A percentile compares a stretch with the other conserved stretches of the same genome.
Evolutionary conservation across 2,888 invertebrate species (phyloP).

Genomic region (Sphaerophoria rueppellii): DNA sequence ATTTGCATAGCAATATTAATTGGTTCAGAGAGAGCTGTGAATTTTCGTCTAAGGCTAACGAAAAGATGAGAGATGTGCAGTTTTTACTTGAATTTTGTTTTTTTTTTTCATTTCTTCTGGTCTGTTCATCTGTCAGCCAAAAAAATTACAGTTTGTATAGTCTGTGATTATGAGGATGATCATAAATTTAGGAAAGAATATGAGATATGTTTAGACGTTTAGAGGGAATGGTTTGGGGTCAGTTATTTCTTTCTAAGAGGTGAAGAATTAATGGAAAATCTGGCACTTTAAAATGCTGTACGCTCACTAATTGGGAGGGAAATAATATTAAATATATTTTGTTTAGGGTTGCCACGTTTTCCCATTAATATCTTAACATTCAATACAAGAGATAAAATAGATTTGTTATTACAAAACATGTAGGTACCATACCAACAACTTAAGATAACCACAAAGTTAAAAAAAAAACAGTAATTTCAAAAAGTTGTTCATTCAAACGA

Average conservation of each 20-base stretch:
- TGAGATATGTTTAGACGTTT: background rate
- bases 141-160: background rate
- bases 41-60: conserved; percentile 11
- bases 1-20: conserved; percentile 39
- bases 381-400: background rate
- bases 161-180: background rate
- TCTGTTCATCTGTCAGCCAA: background rate
- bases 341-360: conserved; percentile 75
- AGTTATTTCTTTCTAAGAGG: background rate
- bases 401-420: background rate
- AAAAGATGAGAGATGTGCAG: conserved; percentile 7
- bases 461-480: background rate
- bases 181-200: background rate
- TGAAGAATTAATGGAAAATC: conserved; percentile 60
- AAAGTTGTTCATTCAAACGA: background rate
- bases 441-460: background rate
- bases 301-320: conserved; percentile 47
- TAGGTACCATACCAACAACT: no score
- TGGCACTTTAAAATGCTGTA: conserved; percentile 44
- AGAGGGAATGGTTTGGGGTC: background rate
- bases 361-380: conserved; percentile 57
- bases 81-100: background rate
- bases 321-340: conserved; percentile 31
- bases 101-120: background rate
- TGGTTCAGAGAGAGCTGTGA: conserved; percentile 18